Conservation (phyloP, 2,888 invertebrate genomes). For the Tipula helvola region DNA sequence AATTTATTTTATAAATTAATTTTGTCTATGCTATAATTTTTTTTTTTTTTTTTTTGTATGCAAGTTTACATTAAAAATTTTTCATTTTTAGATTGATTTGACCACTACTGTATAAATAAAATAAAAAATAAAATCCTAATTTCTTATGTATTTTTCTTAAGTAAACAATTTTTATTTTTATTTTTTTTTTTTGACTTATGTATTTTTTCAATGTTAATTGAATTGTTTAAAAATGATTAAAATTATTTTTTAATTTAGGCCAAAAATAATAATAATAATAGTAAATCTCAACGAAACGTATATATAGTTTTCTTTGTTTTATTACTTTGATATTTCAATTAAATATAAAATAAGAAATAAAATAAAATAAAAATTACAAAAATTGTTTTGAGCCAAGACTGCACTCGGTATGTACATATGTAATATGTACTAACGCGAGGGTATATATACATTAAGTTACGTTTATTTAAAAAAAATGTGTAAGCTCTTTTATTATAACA, state of each 20-base stretch:
- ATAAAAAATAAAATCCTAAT: not conserved
- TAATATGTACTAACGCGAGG: too few relatives aligned
- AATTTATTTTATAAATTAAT: not conserved
- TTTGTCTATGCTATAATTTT: not conserved
- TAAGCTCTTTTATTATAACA: not conserved
- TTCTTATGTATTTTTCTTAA: not conserved
- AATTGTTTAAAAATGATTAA: not conserved
- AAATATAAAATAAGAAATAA: not conserved
- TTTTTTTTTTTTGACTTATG: not conserved
- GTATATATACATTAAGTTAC: not conserved
- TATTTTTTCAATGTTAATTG: not conserved
- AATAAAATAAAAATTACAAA: not conserved
- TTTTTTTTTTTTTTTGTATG: too few relatives aligned
- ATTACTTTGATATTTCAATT: not conserved
- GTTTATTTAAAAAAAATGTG: not conserved
- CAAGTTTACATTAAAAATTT: not conserved
- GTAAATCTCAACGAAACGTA: not conserved
- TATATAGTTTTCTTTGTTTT: not conserved
- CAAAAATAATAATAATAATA: not conserved
- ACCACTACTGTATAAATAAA: constrained; percentile 4
- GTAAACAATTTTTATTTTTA: not conserved
- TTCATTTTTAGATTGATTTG: not conserved
- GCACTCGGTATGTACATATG: too few relatives aligned
- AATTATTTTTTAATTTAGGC: not conserved
- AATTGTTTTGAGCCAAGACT: not conserved